These are phyloP conservation scores for Columba janthina DNA, from an alignment of 2,113 vertebrate species.

Conservation along the genomic window DNA sequence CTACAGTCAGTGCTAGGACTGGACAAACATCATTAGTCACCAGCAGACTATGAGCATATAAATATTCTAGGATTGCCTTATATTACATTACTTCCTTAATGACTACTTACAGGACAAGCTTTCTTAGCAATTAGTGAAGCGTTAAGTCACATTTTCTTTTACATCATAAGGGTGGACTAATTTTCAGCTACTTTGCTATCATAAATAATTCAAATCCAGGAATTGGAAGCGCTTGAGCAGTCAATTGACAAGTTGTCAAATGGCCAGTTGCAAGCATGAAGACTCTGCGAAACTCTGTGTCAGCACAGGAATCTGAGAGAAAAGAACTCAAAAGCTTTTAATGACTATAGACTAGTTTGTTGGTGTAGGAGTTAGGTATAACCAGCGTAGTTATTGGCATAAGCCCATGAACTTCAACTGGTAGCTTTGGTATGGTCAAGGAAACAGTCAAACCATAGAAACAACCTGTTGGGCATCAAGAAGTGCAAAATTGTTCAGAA, in stretches of 20 bases:
- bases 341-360: background rate
- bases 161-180: slow-evolving; percentile 22
- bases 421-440: background rate
- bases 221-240: slow-evolving; percentile 42
- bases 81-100: slow-evolving; percentile 1
- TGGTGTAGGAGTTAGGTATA: background rate
- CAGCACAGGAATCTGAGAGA: background rate
- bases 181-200: slow-evolving; percentile 54
- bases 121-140: slow-evolving; percentile 37
- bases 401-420: background rate
- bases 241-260: slow-evolving; percentile 39
- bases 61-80: background rate
- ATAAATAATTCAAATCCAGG: slow-evolving; percentile 55
- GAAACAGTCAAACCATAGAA: background rate
- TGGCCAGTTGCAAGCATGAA: background rate
- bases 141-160: slow-evolving; percentile 17
- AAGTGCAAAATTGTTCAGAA: background rate
- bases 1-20: background rate
- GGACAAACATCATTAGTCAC: background rate
- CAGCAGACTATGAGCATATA: background rate
- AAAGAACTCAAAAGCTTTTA: background rate
- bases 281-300: background rate
- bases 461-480: background rate
- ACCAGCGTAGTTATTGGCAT: background rate
- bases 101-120: background rate